Conservation (phyloP, 1,140 invertebrate genomes). For the Ceratoteleas bidentatus region DNA sequence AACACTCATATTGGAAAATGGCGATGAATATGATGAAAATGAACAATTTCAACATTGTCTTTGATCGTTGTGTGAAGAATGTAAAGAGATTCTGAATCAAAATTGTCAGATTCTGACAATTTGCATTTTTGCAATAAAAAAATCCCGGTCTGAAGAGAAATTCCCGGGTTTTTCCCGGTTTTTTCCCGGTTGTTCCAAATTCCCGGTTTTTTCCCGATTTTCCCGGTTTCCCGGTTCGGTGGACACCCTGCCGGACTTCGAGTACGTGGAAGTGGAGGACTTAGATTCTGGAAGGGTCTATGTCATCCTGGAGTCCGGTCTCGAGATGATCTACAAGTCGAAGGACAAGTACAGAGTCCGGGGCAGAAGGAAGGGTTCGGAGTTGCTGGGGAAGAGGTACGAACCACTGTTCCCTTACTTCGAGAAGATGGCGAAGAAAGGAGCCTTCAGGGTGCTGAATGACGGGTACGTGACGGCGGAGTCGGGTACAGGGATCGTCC, state of each 20-base stretch:
- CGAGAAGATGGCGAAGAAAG: constrained; percentile 82
- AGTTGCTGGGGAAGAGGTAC: constrained; percentile 92
- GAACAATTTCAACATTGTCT: no score
- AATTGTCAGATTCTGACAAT: no score
- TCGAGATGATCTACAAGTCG: constrained; percentile 91
- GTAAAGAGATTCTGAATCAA: no score
- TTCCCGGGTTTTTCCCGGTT: no score
- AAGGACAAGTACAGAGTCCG: constrained; percentile 88
- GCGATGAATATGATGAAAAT: no score
- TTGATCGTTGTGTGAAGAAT: no score
- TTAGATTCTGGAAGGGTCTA: constrained; percentile 86
- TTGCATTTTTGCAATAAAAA: no score
- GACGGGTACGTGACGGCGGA: constrained; percentile 98
- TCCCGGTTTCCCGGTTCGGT: no score
- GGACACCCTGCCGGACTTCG: constrained; percentile 91
- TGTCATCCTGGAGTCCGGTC: constrained; percentile 94
- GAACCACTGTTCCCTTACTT: constrained; percentile 97
- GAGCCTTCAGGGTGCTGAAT: constrained; percentile 92
- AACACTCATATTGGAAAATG: no score
- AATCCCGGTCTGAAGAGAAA: no score
- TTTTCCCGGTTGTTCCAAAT: no score
- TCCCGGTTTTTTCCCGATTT: no score
- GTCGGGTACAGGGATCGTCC: constrained; percentile 99
- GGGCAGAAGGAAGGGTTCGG: constrained; percentile 91
- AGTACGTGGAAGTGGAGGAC: constrained; percentile 92